Evolutionary conservation across 1,140 invertebrate genomes (phyloP).

Genomic region (Drosophila sproati): DNA sequence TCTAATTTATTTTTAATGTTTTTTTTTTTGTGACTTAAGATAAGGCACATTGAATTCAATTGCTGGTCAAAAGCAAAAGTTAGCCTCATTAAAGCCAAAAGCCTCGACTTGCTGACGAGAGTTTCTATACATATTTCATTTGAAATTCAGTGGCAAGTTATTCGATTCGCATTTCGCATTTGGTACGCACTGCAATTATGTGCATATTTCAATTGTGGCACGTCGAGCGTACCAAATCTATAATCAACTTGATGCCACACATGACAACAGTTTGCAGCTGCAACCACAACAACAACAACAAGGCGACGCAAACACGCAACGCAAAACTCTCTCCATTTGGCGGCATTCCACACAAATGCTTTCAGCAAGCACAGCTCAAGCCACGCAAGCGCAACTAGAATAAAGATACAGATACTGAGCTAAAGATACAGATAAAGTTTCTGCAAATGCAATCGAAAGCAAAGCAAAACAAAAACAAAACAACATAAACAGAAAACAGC

Average conservation of each 20-base stretch:
- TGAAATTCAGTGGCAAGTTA: background rate
- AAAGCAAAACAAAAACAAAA: conserved; percentile 42
- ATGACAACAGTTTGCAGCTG: conserved; percentile 74
- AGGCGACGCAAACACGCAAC: conserved; percentile 54
- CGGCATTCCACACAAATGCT: conserved; percentile 55
- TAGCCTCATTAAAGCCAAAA: no score
- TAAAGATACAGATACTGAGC: conserved; percentile 8
- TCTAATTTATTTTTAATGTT: no score
- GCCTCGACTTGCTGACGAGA: no score
- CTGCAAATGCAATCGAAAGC: conserved; percentile 19
- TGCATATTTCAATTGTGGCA: conserved; percentile 74
- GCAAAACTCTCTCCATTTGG: conserved; percentile 58
- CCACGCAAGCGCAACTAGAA: conserved; percentile 61
- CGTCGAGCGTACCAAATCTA: conserved; percentile 62
- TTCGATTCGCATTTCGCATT: conserved; percentile 4
- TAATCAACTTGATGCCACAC: conserved; percentile 47
- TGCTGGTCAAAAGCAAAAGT: no score
- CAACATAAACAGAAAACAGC: conserved; percentile 72
- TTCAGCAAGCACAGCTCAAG: background rate
- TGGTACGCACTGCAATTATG: conserved; percentile 55
- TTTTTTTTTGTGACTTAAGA: no score
- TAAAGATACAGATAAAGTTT: conserved; percentile 35
- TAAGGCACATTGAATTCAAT: no score
- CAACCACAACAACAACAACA: conserved; percentile 14
- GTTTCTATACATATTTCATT: background rate